phyloP scores from a whole-genome alignment of 2,888 invertebrate genomes.

The Ametastegia equiseti region DNA sequence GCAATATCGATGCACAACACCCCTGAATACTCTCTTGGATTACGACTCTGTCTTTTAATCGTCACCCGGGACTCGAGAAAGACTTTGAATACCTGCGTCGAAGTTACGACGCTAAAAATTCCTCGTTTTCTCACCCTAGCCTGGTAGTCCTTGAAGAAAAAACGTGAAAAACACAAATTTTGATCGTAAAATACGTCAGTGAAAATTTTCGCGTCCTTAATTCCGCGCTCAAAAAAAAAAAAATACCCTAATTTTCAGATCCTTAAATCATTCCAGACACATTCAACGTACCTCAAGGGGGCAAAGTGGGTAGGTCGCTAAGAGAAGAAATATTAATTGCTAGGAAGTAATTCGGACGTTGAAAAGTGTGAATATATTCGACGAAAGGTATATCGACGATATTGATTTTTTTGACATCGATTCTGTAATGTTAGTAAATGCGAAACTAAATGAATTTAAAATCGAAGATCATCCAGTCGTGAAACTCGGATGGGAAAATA shows the following conservation, averaged over 20 bases:
- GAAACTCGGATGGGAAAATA: conserved; percentile 3
- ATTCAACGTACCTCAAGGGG: too few species aligned
- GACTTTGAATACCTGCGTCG: conserved; percentile 16
- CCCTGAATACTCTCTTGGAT: conserved; percentile 6
- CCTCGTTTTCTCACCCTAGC: neutral
- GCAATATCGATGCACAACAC: conserved; percentile 12
- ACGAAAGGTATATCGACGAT: too few species aligned
- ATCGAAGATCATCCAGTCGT: conserved; percentile 11
- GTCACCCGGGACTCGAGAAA: neutral
- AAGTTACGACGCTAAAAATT: conserved; percentile 3
- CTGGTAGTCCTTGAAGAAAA: neutral
- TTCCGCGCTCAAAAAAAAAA: too few species aligned
- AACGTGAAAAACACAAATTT: neutral
- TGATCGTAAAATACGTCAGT: neutral
- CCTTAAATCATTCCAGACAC: too few species aligned
- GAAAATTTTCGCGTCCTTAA: neutral
- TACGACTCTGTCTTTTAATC: conserved; percentile 8
- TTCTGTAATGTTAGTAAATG: neutral
- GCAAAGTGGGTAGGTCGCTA: too few species aligned
- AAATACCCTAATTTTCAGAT: too few species aligned
- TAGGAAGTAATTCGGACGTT: too few species aligned
- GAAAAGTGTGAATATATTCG: too few species aligned
- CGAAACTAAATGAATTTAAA: neutral
- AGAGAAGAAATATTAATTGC: too few species aligned
- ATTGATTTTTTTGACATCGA: neutral